Evolutionary conservation across 2,888 invertebrate species (phyloP), one percentile per base, ranked within the genome.

Genomic region (Euzetes globulus): DNA sequence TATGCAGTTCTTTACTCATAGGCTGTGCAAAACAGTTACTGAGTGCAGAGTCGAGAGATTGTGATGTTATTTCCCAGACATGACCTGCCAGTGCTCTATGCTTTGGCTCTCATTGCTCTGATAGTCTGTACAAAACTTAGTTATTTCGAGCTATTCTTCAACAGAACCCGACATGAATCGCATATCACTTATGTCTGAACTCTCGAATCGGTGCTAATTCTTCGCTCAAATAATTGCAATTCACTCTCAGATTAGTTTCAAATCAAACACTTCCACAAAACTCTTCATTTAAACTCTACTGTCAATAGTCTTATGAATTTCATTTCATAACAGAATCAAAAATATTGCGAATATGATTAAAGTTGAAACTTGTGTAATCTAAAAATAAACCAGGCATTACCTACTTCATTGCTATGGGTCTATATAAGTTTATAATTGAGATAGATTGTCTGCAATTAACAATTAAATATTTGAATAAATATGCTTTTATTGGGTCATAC

Each of bases 1-100:
- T 65, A 65, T 33, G 37, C 52, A 52, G 65, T 41, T 19, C 19
- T 33, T 15, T 27, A 15, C 63, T 17, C 63, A 29, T 33, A 17
- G 29, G 11, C 33, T 60, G n/a, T n/a, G n/a, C n/a, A n/a, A n/a
- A 60, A 17, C 33, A 33, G n/a, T 52, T 19, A 52, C 9, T 52
- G 52, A 17, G 29, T 60, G 29, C 19, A n/a, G n/a, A 60, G 60
- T 60, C 33, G 60, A 60, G 33, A 65, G 65, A 65, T 65, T 65
- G 65, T 65, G 19, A 65, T 65, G 65, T 65, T 65, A 65, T 65
- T 65, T 65, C 7, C 37, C 37, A 37, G 65, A 25, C 19, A 33
- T 65, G 65, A 65, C 65, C 65, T 65, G n/a, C 33, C 41, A 65
- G 37, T 65, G 65, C 52, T 17, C 17, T n/a, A 7, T 52, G 52